Evolutionary conservation across 2,888 invertebrate genomes (phyloP).

Genomic region (Julus scandinavius): DNA sequence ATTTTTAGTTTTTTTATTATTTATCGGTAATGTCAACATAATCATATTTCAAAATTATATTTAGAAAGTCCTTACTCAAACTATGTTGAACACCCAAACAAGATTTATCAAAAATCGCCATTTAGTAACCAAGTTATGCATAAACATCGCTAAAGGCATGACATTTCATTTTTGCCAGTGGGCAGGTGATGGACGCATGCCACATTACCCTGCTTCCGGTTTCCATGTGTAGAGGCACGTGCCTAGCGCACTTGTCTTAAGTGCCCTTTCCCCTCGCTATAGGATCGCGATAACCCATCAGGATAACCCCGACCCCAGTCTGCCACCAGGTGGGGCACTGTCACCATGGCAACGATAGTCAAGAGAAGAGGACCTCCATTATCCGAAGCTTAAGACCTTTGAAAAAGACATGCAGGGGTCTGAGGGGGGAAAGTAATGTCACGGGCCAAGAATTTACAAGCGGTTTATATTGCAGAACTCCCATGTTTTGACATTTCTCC

Average conservation of each 20-base stretch:
- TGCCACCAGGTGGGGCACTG: background rate
- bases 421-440: constrained; percentile 15
- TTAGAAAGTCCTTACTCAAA: too few relatives aligned
- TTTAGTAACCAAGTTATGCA: background rate
- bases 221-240: background rate
- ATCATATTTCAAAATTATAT: too few relatives aligned
- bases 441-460: background rate
- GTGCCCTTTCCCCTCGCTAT: background rate
- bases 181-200: constrained; percentile 30
- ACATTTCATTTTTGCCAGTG: background rate
- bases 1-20: too few relatives aligned
- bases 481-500: constrained; percentile 17
- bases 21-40: too few relatives aligned
- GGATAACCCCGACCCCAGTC: constrained; percentile 8
- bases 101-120: background rate
- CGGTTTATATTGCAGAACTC: constrained; percentile 24
- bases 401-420: background rate
- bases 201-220: background rate
- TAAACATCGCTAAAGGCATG: background rate
- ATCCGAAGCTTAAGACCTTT: background rate
- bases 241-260: constrained; percentile 20
- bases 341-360: background rate
- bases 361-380: background rate
- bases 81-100: too few relatives aligned
- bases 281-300: background rate